Evolutionary conservation across 92 coral and sea anemone species (phyloP), one percentile per base, ranked within the genome.

Genomic region (Epizoanthus ramosus): DNA sequence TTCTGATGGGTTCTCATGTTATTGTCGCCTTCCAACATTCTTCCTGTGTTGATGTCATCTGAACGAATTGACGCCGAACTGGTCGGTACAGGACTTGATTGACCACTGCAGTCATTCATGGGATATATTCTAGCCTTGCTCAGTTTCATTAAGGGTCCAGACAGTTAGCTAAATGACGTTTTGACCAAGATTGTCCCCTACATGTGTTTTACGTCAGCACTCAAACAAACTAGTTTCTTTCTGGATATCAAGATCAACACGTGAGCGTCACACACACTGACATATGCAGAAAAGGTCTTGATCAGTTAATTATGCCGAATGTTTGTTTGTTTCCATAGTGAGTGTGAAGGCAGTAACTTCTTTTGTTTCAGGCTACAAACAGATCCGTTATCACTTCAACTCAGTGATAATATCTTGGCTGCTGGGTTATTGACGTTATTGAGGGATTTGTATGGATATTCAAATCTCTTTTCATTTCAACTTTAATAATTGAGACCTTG

Each of bases 311-410:
- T 47, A 47, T 47, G 9, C 53, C 2, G 33, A 24, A 14, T 63
- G 69, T 63, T 63, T 63, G 33, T 63, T 63, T 10, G 69, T 63
- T 63, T 10, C 69, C 69, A 63, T 63, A 63, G 69, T 21, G 39
- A 63, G 53, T 47, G 53, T 41, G 47, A n/a, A n/a, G 7, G 47
- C 47, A 5, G 47, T 8, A 41, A 47, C 53, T 47, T 47, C 53
- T 47, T 35, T 47, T 47, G 53, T 47, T 47, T 47, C 12, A 6
- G 13, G 12, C 2, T 41, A 8, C 8, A 41, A 41, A 41, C 0
- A 4, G 8, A 4, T 47, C 53, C 0, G 14, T 47, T 47, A 8
- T 8, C 0, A 10, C 12, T 4, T 47, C 1, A 35, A 35, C 39
- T 2, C 39, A 35, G 39, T 2, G 39, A 4, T 35, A 35, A 35